Percentiles rank a stretch among this genome's conserved stretches.
These are phyloP conservation scores for Yasuhikotakia modesta DNA, from an alignment of 2,797 vertebrate genomes.

Conservation along the genomic window DNA sequence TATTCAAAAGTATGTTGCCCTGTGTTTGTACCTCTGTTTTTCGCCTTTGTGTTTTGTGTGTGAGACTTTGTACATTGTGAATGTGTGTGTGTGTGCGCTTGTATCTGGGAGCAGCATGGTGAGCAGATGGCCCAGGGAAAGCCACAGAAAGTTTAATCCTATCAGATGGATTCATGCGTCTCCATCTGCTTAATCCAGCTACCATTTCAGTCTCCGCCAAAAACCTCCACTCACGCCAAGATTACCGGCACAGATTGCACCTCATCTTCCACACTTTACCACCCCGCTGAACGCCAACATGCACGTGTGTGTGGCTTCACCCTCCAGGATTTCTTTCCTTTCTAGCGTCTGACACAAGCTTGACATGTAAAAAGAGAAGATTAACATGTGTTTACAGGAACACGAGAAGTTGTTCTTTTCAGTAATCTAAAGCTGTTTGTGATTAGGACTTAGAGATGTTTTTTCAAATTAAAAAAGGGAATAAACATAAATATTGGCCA, in stretches of 20 bases:
- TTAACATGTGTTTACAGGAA: slow-evolving; percentile 52
- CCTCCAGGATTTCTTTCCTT: slow-evolving; percentile 22
- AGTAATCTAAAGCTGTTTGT: slow-evolving; percentile 45
- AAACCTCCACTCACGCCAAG: slow-evolving; percentile 81
- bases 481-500: slow-evolving; percentile 29
- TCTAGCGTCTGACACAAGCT: slow-evolving; percentile 19
- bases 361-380: slow-evolving; percentile 53
- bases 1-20: slow-evolving; percentile 6
- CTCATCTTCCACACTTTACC: slow-evolving; percentile 77
- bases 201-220: slow-evolving; percentile 83
- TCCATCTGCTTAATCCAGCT: slow-evolving; percentile 96
- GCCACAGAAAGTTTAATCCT: slow-evolving; percentile 93
- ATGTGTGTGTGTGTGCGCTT: slow-evolving; percentile 54
- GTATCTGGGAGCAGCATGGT: slow-evolving; percentile 69
- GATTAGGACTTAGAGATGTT: slow-evolving; percentile 28
- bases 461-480: slow-evolving; percentile 38
- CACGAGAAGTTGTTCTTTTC: slow-evolving; percentile 41
- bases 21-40: slow-evolving; percentile 23
- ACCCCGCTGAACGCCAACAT: slow-evolving; percentile 68
- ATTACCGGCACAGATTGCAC: slow-evolving; percentile 82
- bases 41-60: slow-evolving; percentile 23
- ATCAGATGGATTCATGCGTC: slow-evolving; percentile 95
- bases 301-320: slow-evolving; percentile 27
- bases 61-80: slow-evolving; percentile 51
- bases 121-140: slow-evolving; percentile 90